These are phyloP conservation scores for Leptonema lineaticorne DNA, from an alignment of 1,140 invertebrate genomes.

Conservation along the genomic window DNA sequence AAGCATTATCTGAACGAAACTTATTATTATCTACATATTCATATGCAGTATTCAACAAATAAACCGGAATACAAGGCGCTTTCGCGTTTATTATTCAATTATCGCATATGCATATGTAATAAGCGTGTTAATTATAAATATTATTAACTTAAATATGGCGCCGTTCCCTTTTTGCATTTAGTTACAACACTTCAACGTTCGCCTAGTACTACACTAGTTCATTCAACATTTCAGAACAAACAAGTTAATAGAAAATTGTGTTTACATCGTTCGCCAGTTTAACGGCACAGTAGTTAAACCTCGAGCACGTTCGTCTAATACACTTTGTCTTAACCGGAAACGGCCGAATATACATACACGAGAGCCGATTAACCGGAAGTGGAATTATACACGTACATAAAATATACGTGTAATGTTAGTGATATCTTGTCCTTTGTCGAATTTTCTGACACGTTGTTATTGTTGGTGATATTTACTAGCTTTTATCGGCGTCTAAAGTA, in stretches of 20 bases:
- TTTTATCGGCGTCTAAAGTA: too few relatives aligned
- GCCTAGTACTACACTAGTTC: too few relatives aligned
- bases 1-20: too few relatives aligned
- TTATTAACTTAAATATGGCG: slow-evolving; percentile 14
- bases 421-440: too few relatives aligned
- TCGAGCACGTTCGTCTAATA: background rate
- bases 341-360: background rate
- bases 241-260: slow-evolving; percentile 19
- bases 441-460: too few relatives aligned
- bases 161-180: background rate
- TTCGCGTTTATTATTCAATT: slow-evolving; percentile 2
- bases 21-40: too few relatives aligned
- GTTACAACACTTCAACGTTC: too few relatives aligned
- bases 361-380: background rate
- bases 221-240: slow-evolving; percentile 5
- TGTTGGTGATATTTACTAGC: too few relatives aligned
- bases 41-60: too few relatives aligned
- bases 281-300: slow-evolving; percentile 16
- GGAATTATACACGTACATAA: too few relatives aligned
- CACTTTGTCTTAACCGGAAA: slow-evolving; percentile 14
- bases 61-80: too few relatives aligned
- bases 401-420: too few relatives aligned
- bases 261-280: slow-evolving; percentile 10
- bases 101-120: background rate
- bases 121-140: slow-evolving; percentile 1